Percentiles rank a stretch among this genome's conserved stretches.
Evolutionary conservation across 1,140 invertebrate genomes (phyloP).

Genomic region (Diprion similis): DNA sequence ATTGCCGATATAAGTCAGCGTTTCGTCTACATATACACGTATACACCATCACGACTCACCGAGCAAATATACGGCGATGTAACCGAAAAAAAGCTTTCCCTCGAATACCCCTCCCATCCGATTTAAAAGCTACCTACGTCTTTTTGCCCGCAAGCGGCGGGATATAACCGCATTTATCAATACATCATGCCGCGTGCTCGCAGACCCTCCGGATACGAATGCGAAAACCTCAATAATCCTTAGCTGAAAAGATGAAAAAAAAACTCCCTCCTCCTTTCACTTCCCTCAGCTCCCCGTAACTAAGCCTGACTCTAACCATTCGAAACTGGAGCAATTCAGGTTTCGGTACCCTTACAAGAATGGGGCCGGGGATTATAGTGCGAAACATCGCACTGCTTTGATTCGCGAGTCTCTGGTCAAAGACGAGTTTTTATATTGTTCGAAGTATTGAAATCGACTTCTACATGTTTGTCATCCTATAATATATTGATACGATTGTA

Average conservation of each 20-base stretch:
- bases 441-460: no score
- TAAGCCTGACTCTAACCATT: not conserved
- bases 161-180: constrained; percentile 2
- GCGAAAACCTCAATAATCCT: constrained; percentile 9
- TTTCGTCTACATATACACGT: not conserved
- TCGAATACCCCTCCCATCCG: not conserved
- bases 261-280: not conserved
- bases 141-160: not conserved
- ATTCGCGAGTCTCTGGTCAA: not conserved
- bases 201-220: not conserved
- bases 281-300: not conserved
- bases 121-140: constrained; percentile 7
- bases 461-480: no score
- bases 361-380: not conserved
- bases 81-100: constrained; percentile 1
- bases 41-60: not conserved
- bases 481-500: no score
- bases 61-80: not conserved
- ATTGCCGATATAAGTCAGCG: not conserved
- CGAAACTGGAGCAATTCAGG: not conserved
- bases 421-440: not conserved
- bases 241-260: not conserved
- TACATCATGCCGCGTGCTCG: not conserved
- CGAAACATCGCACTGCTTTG: not conserved
- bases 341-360: not conserved